These are phyloP conservation scores for Coregonus ussuriensis DNA, from an alignment of 2,797 vertebrate genomes.

Conservation along the genomic window DNA sequence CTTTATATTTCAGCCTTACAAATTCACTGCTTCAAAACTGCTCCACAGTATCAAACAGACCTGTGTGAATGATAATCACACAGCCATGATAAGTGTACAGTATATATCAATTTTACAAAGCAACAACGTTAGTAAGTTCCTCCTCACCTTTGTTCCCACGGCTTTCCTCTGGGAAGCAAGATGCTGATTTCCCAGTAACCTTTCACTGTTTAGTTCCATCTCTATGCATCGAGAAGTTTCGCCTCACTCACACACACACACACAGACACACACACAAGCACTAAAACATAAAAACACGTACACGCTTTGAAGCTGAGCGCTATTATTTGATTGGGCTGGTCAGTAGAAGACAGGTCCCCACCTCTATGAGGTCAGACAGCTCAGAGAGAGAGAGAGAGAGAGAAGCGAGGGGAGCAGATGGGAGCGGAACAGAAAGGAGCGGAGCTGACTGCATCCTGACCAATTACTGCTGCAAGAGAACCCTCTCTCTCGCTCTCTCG, in stretches of 20 bases:
- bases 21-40: not conserved
- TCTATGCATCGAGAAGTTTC: slow-evolving; percentile 40
- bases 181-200: slow-evolving; percentile 58
- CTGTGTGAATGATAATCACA: slow-evolving; percentile 19
- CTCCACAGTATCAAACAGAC: not conserved
- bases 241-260: slow-evolving; percentile 5
- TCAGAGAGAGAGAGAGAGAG: slow-evolving; percentile 51
- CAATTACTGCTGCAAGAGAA: slow-evolving; percentile 70
- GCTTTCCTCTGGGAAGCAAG: slow-evolving; percentile 33
- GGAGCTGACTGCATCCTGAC: slow-evolving; percentile 70
- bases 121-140: slow-evolving; percentile 28
- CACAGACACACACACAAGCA: not conserved
- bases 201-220: slow-evolving; percentile 72
- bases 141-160: slow-evolving; percentile 65
- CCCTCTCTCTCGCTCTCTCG: not conserved
- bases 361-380: slow-evolving; percentile 56
- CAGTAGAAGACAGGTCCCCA: slow-evolving; percentile 62
- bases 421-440: slow-evolving; percentile 57
- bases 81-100: slow-evolving; percentile 20
- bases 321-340: slow-evolving; percentile 23
- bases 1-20: not conserved
- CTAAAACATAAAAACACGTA: not conserved
- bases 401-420: slow-evolving; percentile 55
- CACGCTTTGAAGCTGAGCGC: slow-evolving; percentile 15
- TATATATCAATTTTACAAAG: not conserved